These are phyloP conservation scores for Eulemur albifrons DNA, from an alignment of 2,797 vertebrate species.

Conservation along the genomic window DNA sequence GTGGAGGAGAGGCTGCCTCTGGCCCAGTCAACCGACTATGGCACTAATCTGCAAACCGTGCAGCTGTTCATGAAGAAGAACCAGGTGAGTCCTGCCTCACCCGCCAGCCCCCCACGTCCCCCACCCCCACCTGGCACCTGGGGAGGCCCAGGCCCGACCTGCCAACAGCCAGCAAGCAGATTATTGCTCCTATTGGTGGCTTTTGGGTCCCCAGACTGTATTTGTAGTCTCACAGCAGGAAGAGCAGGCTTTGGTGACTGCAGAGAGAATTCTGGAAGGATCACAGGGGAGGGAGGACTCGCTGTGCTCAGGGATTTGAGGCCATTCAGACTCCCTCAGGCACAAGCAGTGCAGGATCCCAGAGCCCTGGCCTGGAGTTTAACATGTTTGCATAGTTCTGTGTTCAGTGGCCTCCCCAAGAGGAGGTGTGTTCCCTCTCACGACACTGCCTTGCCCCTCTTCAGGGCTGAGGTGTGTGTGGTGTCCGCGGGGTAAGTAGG, in stretches of 20 bases:
- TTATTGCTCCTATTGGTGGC: neutral
- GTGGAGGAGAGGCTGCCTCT: conserved; percentile 93
- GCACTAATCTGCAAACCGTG: conserved; percentile 93
- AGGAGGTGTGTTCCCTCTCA: neutral
- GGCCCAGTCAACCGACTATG: conserved; percentile 91
- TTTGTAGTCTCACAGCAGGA: neutral
- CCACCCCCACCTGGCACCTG: neutral
- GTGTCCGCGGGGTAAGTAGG: neutral
- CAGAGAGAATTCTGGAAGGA: neutral
- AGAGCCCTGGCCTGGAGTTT: neutral
- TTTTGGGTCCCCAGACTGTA: neutral
- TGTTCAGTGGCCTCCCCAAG: neutral
- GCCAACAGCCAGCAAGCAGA: neutral
- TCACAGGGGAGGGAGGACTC: neutral
- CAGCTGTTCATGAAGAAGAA: conserved; percentile 96
- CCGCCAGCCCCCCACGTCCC: too few species aligned
- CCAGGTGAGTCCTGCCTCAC: conserved; percentile 85
- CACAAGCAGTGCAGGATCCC: neutral
- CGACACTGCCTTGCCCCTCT: neutral
- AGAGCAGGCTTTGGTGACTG: neutral
- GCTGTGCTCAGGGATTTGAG: neutral
- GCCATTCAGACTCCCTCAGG: neutral
- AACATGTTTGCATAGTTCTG: neutral
- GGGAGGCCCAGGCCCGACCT: neutral
- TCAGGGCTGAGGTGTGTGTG: neutral